Evolutionary conservation across 2,797 vertebrate species (phyloP), one percentile per base, ranked within the genome.

Genomic region (Acanthis flammea): DNA sequence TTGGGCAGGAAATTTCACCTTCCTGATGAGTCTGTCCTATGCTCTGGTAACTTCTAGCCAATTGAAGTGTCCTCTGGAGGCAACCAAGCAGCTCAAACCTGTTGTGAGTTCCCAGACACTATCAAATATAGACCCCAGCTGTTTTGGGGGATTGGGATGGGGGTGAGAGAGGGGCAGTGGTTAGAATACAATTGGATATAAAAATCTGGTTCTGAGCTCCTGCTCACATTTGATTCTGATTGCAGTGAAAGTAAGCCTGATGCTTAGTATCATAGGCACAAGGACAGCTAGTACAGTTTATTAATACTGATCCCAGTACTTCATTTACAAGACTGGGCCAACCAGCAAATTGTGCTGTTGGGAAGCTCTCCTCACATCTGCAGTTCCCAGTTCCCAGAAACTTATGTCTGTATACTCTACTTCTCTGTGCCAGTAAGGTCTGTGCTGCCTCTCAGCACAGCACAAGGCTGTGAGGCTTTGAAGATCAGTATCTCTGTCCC

Each of bases 41-140:
- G 31, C 23, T 89, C 42, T 77, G 25, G 12, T 80, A 95, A 82
- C 27, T 74, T 94, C 53, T 72, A 74, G 16, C 5, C 50, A 77
- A 22, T 71, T 80, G 74, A 71, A 90, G 21, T 23, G 35, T 92
- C 39, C 57, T 88, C 76, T 58, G 45, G 85, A 92, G 82, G 72
- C 47, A 78, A 89, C 42, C 47, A 92, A 89, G 63, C 87, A 82
- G 79, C 30, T 61, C 71, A 91, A 90, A n/a, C 30, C 37, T 92
- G 60, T 89, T 80, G 71, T 80, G 57, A 85, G 57, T 88, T 83
- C 58, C 54, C 35, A 89, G 35, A 22, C n/a, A 88, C 23, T 57
- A 71, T 30, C 48, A 95, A 77, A 95, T 71, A 73, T 65, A 80
- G 75, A 80, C n/a, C 27, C 37, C 61, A 94, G 61, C 35, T 80